Evolutionary conservation across 2,113 vertebrate genomes (phyloP), one percentile per base, ranked within the genome.

Genomic region (Tychaedon coryphoeus): DNA sequence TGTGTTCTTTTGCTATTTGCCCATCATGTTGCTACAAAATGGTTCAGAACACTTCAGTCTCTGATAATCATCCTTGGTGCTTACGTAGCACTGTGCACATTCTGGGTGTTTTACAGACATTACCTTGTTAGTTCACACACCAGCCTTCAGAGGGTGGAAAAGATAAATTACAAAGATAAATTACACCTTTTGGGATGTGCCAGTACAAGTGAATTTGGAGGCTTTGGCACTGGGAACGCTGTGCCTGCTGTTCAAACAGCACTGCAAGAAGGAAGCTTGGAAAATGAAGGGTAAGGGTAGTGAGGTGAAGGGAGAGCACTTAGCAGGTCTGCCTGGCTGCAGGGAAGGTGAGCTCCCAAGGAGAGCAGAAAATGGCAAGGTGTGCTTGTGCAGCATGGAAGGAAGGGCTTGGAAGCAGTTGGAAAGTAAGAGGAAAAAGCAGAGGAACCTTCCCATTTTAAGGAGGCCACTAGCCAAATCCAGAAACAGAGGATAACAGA

Each of bases 171-270:
- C n/a, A n/a, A n/a, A n/a, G n/a, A n/a, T n/a, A n/a, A n/a, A n/a
- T n/a, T n/a, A n/a, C n/a, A 40, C 71, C 78, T 86, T 85, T 50
- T 80, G 89, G 62, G 58, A 40, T 86, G 60, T 56, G 92, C 80
- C 73, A 31, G 0, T 15, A 3, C 38, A 12, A 36, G 57, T 8
- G 72, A 15, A 8, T 80, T 28, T 16, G 58, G 65, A 60, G 57
- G 50, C 62, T 61, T 36, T 0, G 3, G 62, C n/a, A 0, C 47
- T 4, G 66, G 54, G 60, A 90, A 5, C 0, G 2, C 45, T 45
- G 61, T 45, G 71, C 56, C 50, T 1, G 1, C 65, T 76, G 31
- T 3, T 62, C 69, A 8, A 5, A 48, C 42, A 45, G 29, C 12
- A 0, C 58, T 79, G 45, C 26, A 9, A 17, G 50, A 26, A 45